phyloP scores from a whole-genome alignment of 2,797 vertebrate species.

The Lepidocolaptes lacrymiger region DNA sequence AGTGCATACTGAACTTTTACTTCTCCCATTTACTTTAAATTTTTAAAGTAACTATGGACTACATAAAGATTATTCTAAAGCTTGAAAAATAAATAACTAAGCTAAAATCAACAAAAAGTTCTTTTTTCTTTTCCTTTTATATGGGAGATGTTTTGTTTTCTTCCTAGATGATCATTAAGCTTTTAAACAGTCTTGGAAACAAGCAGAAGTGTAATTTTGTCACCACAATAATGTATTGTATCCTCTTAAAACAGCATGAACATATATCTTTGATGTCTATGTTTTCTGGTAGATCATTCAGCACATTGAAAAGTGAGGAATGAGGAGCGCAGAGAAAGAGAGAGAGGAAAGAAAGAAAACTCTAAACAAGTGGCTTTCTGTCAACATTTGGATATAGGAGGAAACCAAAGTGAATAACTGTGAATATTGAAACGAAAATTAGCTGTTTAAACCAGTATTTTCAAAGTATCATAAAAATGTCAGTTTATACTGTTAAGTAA shows the following conservation, averaged over 20 bases:
- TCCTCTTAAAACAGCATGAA: background rate
- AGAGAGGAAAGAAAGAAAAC: background rate
- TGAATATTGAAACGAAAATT: background rate
- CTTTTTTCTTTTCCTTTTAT: accelerated
- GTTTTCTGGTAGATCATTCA: background rate
- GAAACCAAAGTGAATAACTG: background rate
- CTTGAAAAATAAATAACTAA: background rate
- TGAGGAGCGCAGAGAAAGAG: background rate
- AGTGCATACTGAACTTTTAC: background rate
- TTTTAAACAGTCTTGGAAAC: background rate
- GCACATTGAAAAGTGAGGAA: background rate
- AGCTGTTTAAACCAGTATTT: background rate
- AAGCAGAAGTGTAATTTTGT: background rate
- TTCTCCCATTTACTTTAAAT: background rate
- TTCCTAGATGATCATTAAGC: background rate
- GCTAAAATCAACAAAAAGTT: background rate
- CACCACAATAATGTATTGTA: background rate
- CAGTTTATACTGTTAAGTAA: background rate
- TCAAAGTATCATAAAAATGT: background rate
- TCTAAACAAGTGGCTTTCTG: background rate
- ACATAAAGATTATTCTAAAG: background rate
- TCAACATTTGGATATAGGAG: background rate
- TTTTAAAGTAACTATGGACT: background rate
- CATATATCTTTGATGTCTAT: background rate
- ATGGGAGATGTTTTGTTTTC: background rate